Percentiles rank a stretch among this genome's conserved stretches.
phyloP scores from a whole-genome alignment of 2,888 invertebrate genomes.

The Eudasyphora cyanicolor region DNA sequence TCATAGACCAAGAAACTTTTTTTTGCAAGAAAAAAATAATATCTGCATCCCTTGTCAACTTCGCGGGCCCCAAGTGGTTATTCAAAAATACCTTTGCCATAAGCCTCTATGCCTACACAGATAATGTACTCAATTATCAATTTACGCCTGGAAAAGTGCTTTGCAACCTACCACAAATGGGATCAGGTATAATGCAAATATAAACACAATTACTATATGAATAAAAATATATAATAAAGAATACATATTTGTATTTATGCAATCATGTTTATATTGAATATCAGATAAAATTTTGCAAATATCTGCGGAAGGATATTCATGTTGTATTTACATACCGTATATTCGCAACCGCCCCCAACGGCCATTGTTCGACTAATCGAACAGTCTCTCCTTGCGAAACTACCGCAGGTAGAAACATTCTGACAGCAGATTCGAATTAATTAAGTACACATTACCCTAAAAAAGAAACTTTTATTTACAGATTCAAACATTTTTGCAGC shows the following conservation, averaged over 20 bases:
- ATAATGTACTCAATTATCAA: too few species aligned
- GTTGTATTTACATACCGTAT: too few species aligned
- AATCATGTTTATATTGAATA: neutral
- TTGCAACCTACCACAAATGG: too few species aligned
- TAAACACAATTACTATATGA: slow-evolving; percentile 1
- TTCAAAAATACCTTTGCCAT: too few species aligned
- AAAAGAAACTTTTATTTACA: neutral
- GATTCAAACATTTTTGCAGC: neutral
- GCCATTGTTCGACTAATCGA: neutral
- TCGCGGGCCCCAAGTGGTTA: too few species aligned
- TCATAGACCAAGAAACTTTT: too few species aligned
- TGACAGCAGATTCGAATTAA: neutral
- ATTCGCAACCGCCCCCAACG: neutral
- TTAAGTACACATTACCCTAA: neutral
- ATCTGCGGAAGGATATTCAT: neutral
- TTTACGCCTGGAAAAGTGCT: too few species aligned
- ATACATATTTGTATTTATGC: neutral
- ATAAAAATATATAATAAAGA: neutral
- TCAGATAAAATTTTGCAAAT: neutral
- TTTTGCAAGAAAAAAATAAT: too few species aligned
- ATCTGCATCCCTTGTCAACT: too few species aligned
- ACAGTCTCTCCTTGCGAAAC: neutral
- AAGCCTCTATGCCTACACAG: too few species aligned
- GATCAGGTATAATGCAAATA: too few species aligned
- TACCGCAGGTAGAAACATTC: neutral